Evolutionary conservation across 92 coral and sea anemone species (phyloP).

Genomic region (Anthopleura xanthogrammica): DNA sequence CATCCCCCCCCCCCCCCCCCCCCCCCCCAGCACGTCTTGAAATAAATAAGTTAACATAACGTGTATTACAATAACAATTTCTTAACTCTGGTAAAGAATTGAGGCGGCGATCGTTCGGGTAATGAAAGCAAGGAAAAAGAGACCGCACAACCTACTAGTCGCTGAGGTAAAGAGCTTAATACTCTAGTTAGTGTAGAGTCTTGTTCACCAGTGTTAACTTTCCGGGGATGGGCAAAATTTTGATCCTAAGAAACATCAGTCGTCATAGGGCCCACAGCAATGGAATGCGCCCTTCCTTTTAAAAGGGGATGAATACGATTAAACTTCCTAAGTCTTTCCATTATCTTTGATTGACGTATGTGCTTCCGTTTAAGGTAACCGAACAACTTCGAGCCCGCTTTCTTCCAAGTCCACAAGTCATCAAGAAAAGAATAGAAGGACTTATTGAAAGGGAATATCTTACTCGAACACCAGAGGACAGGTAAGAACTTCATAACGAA

Average conservation of each 20-base stretch:
- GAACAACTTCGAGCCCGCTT: conserved; percentile 90
- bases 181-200: neutral
- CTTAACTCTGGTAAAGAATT: conserved; percentile 73
- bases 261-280: neutral
- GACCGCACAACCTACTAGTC: conserved; percentile 92
- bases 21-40: too few species aligned
- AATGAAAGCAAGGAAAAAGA: conserved; percentile 97
- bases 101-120: conserved; percentile 97
- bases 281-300: too few species aligned
- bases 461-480: conserved; percentile 96
- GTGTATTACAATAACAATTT: neutral
- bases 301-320: neutral
- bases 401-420: conserved; percentile 96
- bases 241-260: neutral
- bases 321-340: neutral
- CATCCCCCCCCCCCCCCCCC: too few species aligned
- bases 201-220: neutral
- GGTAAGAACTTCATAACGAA: conserved; percentile 42
- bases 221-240: neutral
- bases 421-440: conserved; percentile 97
- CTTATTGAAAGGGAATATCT: conserved; percentile 94
- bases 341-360: neutral
- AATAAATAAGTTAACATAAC: neutral
- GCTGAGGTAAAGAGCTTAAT: conserved; percentile 71
- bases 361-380: conserved; percentile 59